phyloP scores from a whole-genome alignment of 2,797 vertebrate species.

The Myioborus miniatus region DNA sequence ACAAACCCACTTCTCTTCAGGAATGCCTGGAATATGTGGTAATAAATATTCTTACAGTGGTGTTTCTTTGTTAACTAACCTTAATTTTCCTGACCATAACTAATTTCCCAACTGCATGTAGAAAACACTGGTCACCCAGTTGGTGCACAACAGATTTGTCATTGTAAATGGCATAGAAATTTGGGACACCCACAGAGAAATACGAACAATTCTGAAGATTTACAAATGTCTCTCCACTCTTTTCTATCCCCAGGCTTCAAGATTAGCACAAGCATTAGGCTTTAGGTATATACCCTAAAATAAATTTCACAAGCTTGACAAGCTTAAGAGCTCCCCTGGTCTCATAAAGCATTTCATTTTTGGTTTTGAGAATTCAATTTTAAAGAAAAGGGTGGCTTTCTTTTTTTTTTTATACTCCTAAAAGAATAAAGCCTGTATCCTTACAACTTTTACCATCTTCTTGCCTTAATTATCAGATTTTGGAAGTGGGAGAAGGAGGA shows the following conservation, averaged over 20 bases:
- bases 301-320: background rate
- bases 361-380: background rate
- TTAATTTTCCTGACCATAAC: background rate
- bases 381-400: background rate
- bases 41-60: background rate
- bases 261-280: background rate
- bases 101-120: background rate
- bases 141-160: background rate
- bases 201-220: background rate
- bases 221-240: background rate
- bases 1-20: background rate
- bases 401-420: background rate
- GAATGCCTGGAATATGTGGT: background rate
- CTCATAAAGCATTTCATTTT: background rate
- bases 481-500: background rate
- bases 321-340: background rate
- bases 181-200: background rate
- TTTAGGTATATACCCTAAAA: background rate
- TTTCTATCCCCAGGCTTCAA: background rate
- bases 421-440: background rate
- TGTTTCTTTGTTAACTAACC: background rate
- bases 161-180: background rate
- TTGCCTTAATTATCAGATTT: background rate
- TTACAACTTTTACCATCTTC: background rate
- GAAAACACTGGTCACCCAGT: background rate